Evolutionary conservation across 2,888 invertebrate species (phyloP), one percentile per base, ranked within the genome.

Genomic region (Stenolophus ochropezus): DNA sequence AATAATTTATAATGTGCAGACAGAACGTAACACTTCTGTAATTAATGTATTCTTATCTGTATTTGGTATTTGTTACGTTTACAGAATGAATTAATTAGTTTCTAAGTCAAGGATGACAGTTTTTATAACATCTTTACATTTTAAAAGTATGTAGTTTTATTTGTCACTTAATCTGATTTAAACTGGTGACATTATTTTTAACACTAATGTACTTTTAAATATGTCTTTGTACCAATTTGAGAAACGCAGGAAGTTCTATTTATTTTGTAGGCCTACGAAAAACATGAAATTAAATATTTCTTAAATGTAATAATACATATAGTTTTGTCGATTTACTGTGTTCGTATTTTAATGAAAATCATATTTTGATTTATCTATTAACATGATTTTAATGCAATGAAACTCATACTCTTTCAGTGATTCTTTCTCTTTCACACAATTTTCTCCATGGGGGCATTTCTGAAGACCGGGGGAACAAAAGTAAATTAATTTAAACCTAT

Each of bases 41-140:
- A 42, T 2, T 42, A 42, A 42, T 42, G 33, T 42, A 42, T 2
- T 42, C 33, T 42, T 42, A 16, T 16, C 51, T 51, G 14, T 51
- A 51, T 51, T 16, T 51, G 51, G 23, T 58, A 51, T 23, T 1
- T 23, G 21, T 21, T 58, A 2, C 0, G 21, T 58, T 58, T n/a
- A 58, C 58, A 58, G n/a, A 58, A 58, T 2, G 11, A 58, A 58
- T 51, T 51, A 51, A 14, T 51, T 51, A 51, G 51, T 51, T 51
- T 51, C 14, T 6, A 20, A n/a, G 21, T 23, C 23, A 58, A 58
- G 58, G 23, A 58, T 58, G 14, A 20, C 58, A 58, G 3, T 58
- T 51, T 23, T 23, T 58, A 58, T 1, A 23, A 16, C 11, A 16
- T n/a, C 5, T 51, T 4, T 51, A 18, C 3, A 23, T 61, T 4